These are phyloP conservation scores for Apus apus DNA, from an alignment of 2,113 vertebrate genomes.

Conservation along the genomic window DNA sequence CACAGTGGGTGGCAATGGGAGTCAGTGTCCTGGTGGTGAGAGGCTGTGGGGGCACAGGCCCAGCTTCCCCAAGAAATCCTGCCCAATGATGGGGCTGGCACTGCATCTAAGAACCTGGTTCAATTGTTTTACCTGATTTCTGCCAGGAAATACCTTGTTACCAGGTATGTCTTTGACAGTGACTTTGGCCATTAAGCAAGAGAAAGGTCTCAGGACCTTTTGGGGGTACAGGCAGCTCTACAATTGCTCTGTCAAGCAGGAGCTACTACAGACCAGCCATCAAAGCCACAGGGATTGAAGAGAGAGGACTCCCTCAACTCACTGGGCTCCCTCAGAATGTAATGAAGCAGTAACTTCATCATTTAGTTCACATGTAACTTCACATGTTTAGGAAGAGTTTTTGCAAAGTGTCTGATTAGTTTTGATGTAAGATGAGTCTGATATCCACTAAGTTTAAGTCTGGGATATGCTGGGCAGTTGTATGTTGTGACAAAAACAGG, in stretches of 20 bases:
- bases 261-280: background rate
- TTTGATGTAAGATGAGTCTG: background rate
- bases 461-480: background rate
- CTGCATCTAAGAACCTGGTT: rapidly evolving
- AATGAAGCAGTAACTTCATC: background rate
- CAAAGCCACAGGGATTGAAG: background rate
- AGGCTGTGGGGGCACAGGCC: background rate
- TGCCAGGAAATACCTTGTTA: background rate
- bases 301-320: background rate
- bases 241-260: background rate
- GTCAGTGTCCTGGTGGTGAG: background rate
- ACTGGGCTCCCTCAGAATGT: background rate
- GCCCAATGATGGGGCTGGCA: background rate
- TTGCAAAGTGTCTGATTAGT: background rate
- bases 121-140: background rate
- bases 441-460: background rate
- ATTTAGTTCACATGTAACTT: background rate
- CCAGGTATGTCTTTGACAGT: background rate
- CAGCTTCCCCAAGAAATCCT: background rate
- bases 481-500: background rate
- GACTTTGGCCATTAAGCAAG: background rate
- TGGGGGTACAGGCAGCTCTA: rapidly evolving
- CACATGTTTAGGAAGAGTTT: background rate
- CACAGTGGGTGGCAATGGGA: background rate
- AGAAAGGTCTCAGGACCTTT: background rate